These are phyloP conservation scores for Sinopyrophorus schimmeli DNA, from an alignment of 2,888 invertebrate species.

Conservation along the genomic window DNA sequence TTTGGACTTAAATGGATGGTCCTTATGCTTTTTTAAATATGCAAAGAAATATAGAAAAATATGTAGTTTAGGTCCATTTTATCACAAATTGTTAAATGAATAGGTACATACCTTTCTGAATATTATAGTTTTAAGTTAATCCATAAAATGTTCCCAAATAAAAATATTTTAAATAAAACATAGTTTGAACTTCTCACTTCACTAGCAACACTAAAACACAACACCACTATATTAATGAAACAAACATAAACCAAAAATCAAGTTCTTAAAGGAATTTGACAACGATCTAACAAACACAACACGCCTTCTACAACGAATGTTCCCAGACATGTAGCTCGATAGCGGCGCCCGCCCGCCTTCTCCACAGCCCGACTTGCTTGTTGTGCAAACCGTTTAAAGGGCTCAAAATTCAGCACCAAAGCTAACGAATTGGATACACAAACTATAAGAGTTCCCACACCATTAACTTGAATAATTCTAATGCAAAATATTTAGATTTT, in stretches of 20 bases:
- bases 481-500: no score
- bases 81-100: no score
- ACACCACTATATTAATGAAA: constrained; percentile 9
- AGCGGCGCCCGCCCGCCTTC: constrained; percentile 34
- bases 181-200: background rate
- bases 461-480: no score
- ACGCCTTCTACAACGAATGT: constrained; percentile 32
- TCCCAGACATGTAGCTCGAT: constrained; percentile 34
- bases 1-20: no score
- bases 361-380: constrained; percentile 35
- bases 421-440: no score
- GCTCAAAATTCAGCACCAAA: no score
- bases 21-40: no score
- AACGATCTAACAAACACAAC: constrained; percentile 28
- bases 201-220: constrained; percentile 2
- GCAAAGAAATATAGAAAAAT: no score
- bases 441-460: background rate
- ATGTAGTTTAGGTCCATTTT: no score
- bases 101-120: no score
- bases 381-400: constrained; percentile 34
- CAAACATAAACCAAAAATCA: constrained; percentile 20
- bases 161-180: constrained; percentile 1
- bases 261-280: constrained; percentile 24
- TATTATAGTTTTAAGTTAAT: no score
- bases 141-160: no score